Evolutionary conservation across 2,888 invertebrate genomes (phyloP).

Genomic region (Eumacrocentrus americanus): DNA sequence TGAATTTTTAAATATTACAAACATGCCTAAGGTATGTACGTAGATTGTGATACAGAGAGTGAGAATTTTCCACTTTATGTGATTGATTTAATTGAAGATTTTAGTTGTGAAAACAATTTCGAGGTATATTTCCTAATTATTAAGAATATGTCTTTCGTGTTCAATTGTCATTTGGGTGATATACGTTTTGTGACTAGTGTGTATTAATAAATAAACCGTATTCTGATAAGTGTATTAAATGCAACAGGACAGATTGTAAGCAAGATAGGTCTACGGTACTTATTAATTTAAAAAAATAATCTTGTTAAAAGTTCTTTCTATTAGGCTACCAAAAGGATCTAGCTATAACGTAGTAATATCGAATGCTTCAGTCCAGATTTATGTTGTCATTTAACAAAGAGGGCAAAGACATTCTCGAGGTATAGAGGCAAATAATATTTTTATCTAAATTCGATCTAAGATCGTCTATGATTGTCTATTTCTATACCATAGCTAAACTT

Average conservation of each 20-base stretch:
- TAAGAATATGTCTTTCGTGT: background rate
- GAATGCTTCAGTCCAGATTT: background rate
- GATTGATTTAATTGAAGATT: too few species aligned
- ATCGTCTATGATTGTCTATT: constrained; percentile 36
- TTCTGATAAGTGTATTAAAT: constrained; percentile 6
- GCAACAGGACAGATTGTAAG: constrained; percentile 17
- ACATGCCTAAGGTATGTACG: constrained; percentile 38
- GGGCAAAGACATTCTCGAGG: background rate
- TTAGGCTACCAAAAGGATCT: background rate
- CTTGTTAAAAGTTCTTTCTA: background rate
- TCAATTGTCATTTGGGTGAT: too few species aligned
- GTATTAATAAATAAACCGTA: background rate
- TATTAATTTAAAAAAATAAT: too few species aligned
- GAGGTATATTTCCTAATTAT: constrained; percentile 6
- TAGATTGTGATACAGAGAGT: constrained; percentile 1
- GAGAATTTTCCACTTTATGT: constrained; percentile 1
- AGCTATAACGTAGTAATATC: background rate
- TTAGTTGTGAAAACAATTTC: too few species aligned
- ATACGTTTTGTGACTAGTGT: background rate
- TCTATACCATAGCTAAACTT: constrained; percentile 14
- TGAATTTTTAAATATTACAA: constrained; percentile 24
- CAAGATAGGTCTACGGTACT: background rate
- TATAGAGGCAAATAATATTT: background rate
- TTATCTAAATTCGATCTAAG: constrained; percentile 41
- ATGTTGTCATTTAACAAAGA: background rate